phyloP scores from a whole-genome alignment of 2,113 vertebrate genomes.

The Fulmarus glacialis region DNA sequence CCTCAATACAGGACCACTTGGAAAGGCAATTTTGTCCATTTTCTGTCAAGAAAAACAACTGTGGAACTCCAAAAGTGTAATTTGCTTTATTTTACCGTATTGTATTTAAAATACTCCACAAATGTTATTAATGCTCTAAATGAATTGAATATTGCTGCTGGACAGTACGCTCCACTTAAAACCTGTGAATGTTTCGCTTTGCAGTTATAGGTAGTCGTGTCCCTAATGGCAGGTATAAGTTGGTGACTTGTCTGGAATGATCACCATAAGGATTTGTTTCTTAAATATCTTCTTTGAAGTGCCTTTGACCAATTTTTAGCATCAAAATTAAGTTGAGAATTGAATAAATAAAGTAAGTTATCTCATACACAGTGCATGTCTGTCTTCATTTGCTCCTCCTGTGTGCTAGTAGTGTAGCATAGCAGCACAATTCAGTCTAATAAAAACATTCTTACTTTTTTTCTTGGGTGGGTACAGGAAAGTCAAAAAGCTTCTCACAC shows the following conservation, averaged over 20 bases:
- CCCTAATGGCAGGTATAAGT: not conserved
- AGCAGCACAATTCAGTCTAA: not conserved
- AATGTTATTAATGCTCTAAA: not conserved
- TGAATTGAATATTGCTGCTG: conserved; percentile 51
- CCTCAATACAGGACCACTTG: not conserved
- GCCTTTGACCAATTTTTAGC: conserved; percentile 65
- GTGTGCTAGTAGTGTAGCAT: not conserved
- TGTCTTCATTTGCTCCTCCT: conserved; percentile 20
- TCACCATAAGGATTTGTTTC: conserved; percentile 36
- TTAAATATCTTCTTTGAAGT: conserved; percentile 59
- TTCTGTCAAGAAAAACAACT: conserved; percentile 3
- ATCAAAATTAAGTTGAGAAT: conserved; percentile 54
- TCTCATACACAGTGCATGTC: not conserved
- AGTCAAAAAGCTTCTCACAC: not conserved
- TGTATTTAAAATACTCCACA: conserved; percentile 29
- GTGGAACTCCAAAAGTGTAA: conserved; percentile 20
- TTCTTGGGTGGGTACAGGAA: not conserved
- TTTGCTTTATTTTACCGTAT: conserved; percentile 3
- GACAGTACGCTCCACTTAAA: conserved; percentile 32
- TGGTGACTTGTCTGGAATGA: conserved; percentile 35
- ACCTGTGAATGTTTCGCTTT: conserved; percentile 46
- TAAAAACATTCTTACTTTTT: not conserved
- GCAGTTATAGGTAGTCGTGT: not conserved
- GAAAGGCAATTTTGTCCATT: conserved; percentile 9
- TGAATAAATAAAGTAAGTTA: conserved; percentile 67